Percentiles rank a stretch among this genome's conserved stretches.
Evolutionary conservation across 2,797 vertebrate species (phyloP).

Genomic region (Atherinosoma microstoma): DNA sequence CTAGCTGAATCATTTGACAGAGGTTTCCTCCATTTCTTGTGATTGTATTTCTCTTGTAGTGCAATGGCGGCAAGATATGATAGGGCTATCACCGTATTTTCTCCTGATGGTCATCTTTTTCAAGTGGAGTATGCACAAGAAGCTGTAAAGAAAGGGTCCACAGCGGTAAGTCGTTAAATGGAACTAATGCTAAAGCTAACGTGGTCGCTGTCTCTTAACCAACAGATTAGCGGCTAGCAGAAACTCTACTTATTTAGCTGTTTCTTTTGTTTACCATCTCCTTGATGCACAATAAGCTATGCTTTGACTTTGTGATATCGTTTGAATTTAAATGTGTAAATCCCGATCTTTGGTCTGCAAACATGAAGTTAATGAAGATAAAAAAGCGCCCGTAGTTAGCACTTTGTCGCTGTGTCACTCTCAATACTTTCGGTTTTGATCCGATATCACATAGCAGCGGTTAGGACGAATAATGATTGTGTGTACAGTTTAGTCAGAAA

Average conservation of each 20-base stretch:
- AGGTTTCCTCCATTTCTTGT: constrained; percentile 23
- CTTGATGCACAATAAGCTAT: background rate
- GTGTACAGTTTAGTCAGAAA: background rate
- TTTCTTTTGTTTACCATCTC: background rate
- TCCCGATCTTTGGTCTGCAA: background rate
- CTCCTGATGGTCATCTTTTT: constrained; percentile 90
- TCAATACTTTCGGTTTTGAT: constrained; percentile 67
- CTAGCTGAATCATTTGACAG: constrained; percentile 76
- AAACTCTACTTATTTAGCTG: background rate
- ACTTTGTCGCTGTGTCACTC: constrained; percentile 80
- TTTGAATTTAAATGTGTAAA: background rate
- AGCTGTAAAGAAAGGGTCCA: constrained; percentile 92
- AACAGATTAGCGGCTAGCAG: constrained; percentile 43
- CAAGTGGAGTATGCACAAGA: constrained; percentile 94
- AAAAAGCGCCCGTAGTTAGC: constrained; percentile 14
- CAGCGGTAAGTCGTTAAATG: constrained; percentile 82
- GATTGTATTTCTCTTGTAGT: constrained; percentile 33
- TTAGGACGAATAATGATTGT: background rate
- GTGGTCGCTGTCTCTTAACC: constrained; percentile 31
- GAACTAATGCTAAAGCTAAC: constrained; percentile 56
- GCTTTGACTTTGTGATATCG: background rate
- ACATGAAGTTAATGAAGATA: background rate
- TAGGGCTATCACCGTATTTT: constrained; percentile 91
- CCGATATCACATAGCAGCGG: background rate
- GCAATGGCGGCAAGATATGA: constrained; percentile 90